These are phyloP conservation scores for Automeris io DNA, from an alignment of 2,888 invertebrate species.

Conservation along the genomic window DNA sequence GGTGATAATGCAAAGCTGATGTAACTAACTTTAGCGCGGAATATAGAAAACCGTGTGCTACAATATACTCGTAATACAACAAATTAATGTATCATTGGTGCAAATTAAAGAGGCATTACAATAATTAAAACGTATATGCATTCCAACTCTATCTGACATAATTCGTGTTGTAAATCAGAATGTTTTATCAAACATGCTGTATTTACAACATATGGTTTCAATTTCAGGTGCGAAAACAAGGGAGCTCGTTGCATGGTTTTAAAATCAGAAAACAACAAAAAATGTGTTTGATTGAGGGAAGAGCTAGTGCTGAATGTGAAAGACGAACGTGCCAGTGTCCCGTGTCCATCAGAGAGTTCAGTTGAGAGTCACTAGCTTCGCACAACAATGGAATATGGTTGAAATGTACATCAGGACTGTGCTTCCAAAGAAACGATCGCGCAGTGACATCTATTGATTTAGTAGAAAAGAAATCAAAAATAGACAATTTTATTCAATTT, in stretches of 20 bases:
- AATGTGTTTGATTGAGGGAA: slow-evolving; percentile 68
- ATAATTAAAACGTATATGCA: slow-evolving; percentile 33
- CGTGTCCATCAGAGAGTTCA: slow-evolving; percentile 41
- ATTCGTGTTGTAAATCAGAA: slow-evolving; percentile 37
- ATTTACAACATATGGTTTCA: slow-evolving; percentile 32
- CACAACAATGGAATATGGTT: slow-evolving; percentile 75
- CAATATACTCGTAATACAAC: too few species aligned
- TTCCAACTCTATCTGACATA: slow-evolving; percentile 40
- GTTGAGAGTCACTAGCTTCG: slow-evolving; percentile 59
- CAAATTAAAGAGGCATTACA: slow-evolving; percentile 1
- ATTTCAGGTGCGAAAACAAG: slow-evolving; percentile 49
- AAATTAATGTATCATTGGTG: slow-evolving; percentile 3
- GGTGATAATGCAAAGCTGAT: too few species aligned
- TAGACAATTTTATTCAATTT: slow-evolving; percentile 20
- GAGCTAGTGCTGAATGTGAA: slow-evolving; percentile 43
- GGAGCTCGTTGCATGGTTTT: slow-evolving; percentile 45
- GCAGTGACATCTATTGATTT: slow-evolving; percentile 41
- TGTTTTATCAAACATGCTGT: slow-evolving; percentile 30
- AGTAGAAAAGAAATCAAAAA: slow-evolving; percentile 12
- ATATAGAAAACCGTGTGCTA: too few species aligned
- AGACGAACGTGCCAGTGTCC: slow-evolving; percentile 64
- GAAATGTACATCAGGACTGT: slow-evolving; percentile 57
- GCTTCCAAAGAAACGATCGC: slow-evolving; percentile 58
- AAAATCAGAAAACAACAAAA: slow-evolving; percentile 53
- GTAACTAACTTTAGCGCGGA: too few species aligned